Base-by-base conservation (phyloP, 35 echinoderm and acorn worm species). In the Ophioderma brevispina region DNA sequence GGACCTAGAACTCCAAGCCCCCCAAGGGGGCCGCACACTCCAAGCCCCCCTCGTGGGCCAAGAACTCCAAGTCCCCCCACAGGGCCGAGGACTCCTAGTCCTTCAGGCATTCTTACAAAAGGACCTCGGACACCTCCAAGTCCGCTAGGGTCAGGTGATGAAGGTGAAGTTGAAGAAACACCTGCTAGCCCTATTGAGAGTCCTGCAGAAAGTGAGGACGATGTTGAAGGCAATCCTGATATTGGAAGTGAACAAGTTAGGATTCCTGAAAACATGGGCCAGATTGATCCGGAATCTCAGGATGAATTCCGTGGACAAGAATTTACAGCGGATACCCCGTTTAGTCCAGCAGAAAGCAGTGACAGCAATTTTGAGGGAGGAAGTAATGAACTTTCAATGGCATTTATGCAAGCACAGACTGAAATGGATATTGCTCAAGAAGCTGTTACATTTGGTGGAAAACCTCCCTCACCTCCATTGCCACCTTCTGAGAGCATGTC, bases 121-220 rank as follows among this genome's bases (percentile, higher is more conserved):
- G 28, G 59, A 19, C 87, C 49, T 8, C 32, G 19, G 37, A 59
- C 78, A 38, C 87, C 87, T 21, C 35, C 59, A 0, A 89, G 78
- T 63, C 87, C 87, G n/a, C 28, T 78, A 31, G 42, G 46, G 32
- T 21, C 79, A 1, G 87, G 31, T 21, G 79, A 82, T 30, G 70
- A 70, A 3, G 92, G 88, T 82, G 33, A 88, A 70, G 43, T 88
- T 0, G 78, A 37, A 64, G 83, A 81, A 38, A 89, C 89, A 18
- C 89, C 87, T 40, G 87, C 70, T 23, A 89, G 87, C 63, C 77
- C 78, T 21, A 52, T 31, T 13, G 50, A 38, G 1, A 81, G 55
- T 39, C 52, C 79, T 50, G 36, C 78, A 13, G 87, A 63, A 34
- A 89, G 42, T 55, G 78, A 77, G 35, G 46, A 34, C 21, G 78